phyloP scores from a whole-genome alignment of 2,888 invertebrate species.

The Epirrita christyi region DNA sequence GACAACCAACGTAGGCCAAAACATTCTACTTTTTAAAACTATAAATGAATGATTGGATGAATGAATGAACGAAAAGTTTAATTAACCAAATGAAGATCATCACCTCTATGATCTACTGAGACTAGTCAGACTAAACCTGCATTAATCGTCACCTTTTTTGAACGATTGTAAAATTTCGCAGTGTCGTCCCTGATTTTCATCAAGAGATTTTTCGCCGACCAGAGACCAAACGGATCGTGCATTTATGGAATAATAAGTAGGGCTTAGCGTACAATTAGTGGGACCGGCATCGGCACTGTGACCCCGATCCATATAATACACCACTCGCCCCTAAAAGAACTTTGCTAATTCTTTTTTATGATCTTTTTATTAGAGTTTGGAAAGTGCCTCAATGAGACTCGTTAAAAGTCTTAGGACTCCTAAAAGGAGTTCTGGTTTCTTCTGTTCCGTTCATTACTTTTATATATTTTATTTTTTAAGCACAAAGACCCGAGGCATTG shows the following conservation, averaged over 20 bases:
- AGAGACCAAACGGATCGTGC: slow-evolving; percentile 51
- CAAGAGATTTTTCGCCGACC: slow-evolving; percentile 31
- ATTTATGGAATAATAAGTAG: slow-evolving; percentile 69
- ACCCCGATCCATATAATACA: slow-evolving; percentile 50
- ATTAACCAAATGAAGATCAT: too few species aligned
- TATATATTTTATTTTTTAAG: slow-evolving; percentile 59
- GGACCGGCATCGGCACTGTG: slow-evolving; percentile 31
- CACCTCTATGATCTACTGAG: too few species aligned
- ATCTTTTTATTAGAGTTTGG: slow-evolving; percentile 75
- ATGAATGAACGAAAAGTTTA: too few species aligned
- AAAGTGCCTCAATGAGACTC: slow-evolving; percentile 71
- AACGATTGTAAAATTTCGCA: slow-evolving; percentile 14
- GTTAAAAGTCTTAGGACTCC: slow-evolving; percentile 72
- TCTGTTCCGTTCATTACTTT: slow-evolving; percentile 60
- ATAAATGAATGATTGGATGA: too few species aligned
- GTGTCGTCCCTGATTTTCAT: slow-evolving; percentile 32
- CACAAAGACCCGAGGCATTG: slow-evolving; percentile 19
- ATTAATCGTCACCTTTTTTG: neutral
- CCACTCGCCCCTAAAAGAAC: slow-evolving; percentile 45
- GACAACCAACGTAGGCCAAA: too few species aligned
- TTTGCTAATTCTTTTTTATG: slow-evolving; percentile 70
- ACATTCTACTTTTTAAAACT: too few species aligned
- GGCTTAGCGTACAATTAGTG: slow-evolving; percentile 69
- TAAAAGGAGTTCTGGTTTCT: slow-evolving; percentile 59
- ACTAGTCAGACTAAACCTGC: too few species aligned